Percentiles rank a stretch among this genome's conserved stretches.
Evolutionary conservation across 2,113 vertebrate species (phyloP).

Genomic region (Cinclus cinclus): DNA sequence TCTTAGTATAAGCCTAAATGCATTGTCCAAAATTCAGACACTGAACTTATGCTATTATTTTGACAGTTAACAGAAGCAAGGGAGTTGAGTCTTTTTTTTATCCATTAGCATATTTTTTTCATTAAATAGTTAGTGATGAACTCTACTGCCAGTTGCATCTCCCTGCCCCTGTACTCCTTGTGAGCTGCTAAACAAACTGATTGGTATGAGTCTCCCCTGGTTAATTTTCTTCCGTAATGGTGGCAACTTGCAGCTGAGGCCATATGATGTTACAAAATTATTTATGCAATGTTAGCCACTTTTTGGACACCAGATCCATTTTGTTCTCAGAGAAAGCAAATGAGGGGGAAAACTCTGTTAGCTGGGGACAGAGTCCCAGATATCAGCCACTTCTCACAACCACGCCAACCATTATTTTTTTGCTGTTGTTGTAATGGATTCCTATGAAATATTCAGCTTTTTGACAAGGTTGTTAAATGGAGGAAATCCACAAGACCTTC

Average conservation of each 20-base stretch:
- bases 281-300: slow-evolving; percentile 81
- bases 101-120: slow-evolving; percentile 19
- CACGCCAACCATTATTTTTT: slow-evolving; percentile 66
- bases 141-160: slow-evolving; percentile 72
- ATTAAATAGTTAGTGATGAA: slow-evolving; percentile 75
- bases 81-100: slow-evolving; percentile 49
- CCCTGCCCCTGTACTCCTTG: slow-evolving; percentile 75
- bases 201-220: slow-evolving; percentile 82
- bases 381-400: slow-evolving; percentile 49
- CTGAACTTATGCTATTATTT: background rate
- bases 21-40: background rate
- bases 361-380: slow-evolving; percentile 61
- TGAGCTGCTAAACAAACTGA: slow-evolving; percentile 79
- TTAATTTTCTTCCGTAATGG: slow-evolving; percentile 83
- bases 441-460: slow-evolving; percentile 69
- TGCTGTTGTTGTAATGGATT: slow-evolving; percentile 41
- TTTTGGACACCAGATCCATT: slow-evolving; percentile 76
- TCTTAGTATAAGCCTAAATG: background rate
- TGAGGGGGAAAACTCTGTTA: slow-evolving; percentile 64
- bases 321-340: slow-evolving; percentile 68
- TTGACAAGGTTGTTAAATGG: slow-evolving; percentile 67
- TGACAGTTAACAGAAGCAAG: background rate
- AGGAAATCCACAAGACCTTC: slow-evolving; percentile 32
- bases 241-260: slow-evolving; percentile 84
- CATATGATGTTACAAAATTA: slow-evolving; percentile 83